Conservation (phyloP, 1,140 invertebrate genomes). For the Panulirus ornatus region DNA sequence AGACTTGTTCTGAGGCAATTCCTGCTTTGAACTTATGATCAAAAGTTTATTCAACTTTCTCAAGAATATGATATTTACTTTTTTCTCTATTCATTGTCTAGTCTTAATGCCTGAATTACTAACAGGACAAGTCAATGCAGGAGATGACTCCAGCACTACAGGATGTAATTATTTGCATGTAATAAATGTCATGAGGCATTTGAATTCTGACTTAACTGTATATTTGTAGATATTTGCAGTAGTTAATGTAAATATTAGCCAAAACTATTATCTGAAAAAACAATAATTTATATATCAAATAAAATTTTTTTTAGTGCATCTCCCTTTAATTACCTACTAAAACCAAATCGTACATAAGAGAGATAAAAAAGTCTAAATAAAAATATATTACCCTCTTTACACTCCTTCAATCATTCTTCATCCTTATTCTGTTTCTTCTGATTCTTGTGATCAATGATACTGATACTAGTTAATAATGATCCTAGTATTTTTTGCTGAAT, state of each 20-base stretch:
- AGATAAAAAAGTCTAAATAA: too few species aligned
- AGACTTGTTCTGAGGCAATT: not conserved
- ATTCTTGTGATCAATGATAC: too few species aligned
- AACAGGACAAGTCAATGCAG: not conserved
- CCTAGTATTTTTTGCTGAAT: too few species aligned
- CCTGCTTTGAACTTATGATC: not conserved
- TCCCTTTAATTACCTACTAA: too few species aligned
- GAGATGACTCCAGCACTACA: not conserved
- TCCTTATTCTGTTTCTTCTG: too few species aligned
- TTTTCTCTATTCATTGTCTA: not conserved
- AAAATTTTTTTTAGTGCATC: not conserved
- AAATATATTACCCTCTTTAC: too few species aligned
- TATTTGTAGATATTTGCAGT: conserved; percentile 22
- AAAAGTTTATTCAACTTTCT: not conserved
- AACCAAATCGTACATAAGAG: too few species aligned
- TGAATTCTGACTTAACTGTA: not conserved
- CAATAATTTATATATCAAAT: not conserved
- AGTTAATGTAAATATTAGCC: not conserved
- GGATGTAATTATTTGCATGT: not conserved
- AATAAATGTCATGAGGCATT: conserved; percentile 37
- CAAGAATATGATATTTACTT: not conserved
- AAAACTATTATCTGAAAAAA: not conserved
- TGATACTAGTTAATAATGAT: too few species aligned
- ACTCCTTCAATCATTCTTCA: too few species aligned
- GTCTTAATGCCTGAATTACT: not conserved